phyloP scores from a whole-genome alignment of 2,797 vertebrate genomes.

The Hafferia zeledoni region DNA sequence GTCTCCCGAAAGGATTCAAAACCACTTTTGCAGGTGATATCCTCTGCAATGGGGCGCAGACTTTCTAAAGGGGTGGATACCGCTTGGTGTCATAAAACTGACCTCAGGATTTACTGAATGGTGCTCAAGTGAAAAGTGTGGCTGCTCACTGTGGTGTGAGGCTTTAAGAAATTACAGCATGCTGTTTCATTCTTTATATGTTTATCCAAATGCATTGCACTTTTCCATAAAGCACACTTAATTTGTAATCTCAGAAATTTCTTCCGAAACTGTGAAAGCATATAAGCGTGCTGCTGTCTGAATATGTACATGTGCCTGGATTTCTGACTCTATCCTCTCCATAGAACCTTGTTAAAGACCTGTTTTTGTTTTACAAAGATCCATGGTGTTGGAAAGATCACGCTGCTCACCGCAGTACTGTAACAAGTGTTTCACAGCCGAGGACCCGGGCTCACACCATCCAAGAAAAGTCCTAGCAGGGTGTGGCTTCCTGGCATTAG shows the following conservation, averaged over 20 bases:
- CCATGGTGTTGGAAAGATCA: fast-evolving
- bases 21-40: background rate
- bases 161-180: background rate
- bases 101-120: background rate
- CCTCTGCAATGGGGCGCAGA: background rate
- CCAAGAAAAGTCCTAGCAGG: background rate
- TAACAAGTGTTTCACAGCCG: background rate
- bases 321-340: background rate
- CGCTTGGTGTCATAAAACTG: background rate
- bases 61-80: background rate
- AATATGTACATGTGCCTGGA: fast-evolving
- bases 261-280: background rate
- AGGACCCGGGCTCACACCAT: fast-evolving
- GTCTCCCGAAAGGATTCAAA: background rate
- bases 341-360: fast-evolving
- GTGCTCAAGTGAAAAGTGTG: background rate
- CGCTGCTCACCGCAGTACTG: fast-evolving
- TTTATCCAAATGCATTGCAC: background rate
- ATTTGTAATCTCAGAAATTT: background rate
- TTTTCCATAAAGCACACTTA: background rate
- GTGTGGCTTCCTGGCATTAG: background rate
- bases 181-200: background rate
- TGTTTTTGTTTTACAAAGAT: background rate
- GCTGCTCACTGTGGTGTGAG: background rate
- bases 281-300: fast-evolving